Percentiles rank a stretch among this genome's conserved stretches.
phyloP scores from a whole-genome alignment of 2,888 invertebrate genomes.

The Lordiphosa fenestrarum region DNA sequence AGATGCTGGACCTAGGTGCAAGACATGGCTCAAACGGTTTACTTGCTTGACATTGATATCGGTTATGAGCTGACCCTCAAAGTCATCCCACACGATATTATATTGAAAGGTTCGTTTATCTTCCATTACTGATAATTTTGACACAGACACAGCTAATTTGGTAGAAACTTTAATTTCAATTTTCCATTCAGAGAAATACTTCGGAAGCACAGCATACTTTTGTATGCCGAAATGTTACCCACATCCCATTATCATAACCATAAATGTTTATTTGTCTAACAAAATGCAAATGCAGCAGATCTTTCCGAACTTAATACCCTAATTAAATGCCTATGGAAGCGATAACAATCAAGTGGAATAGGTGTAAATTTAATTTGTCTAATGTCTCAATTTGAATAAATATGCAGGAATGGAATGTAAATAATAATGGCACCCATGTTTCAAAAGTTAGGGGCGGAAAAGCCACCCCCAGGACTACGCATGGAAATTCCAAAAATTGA shows the following conservation, averaged over 20 bases:
- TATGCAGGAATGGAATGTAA: conserved; percentile 46
- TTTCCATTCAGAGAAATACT: background rate
- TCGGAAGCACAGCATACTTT: background rate
- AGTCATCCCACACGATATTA: conserved; percentile 52
- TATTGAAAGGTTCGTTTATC: conserved; percentile 46
- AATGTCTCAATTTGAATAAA: conserved; percentile 79
- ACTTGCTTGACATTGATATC: conserved; percentile 58
- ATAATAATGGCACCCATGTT: conserved; percentile 50
- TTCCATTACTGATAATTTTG: conserved; percentile 36
- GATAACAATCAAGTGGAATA: conserved; percentile 77
- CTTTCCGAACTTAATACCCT: conserved; percentile 25
- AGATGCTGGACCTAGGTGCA: background rate
- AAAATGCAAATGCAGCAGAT: conserved; percentile 52
- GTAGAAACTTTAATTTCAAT: background rate
- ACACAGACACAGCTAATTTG: conserved; percentile 10
- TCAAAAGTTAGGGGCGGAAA: conserved; percentile 13
- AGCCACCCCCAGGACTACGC: conserved; percentile 40
- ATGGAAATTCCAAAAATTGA: conserved; percentile 47
- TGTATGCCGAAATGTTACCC: background rate
- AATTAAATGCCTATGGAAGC: conserved; percentile 51
- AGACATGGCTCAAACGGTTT: background rate
- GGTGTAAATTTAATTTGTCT: conserved; percentile 79
- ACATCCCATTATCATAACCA: conserved; percentile 28
- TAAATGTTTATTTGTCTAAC: conserved; percentile 53
- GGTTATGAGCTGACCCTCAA: conserved; percentile 43